These are phyloP conservation scores for Tromatobia lineatoria DNA, from an alignment of 2,888 invertebrate species.

Conservation along the genomic window DNA sequence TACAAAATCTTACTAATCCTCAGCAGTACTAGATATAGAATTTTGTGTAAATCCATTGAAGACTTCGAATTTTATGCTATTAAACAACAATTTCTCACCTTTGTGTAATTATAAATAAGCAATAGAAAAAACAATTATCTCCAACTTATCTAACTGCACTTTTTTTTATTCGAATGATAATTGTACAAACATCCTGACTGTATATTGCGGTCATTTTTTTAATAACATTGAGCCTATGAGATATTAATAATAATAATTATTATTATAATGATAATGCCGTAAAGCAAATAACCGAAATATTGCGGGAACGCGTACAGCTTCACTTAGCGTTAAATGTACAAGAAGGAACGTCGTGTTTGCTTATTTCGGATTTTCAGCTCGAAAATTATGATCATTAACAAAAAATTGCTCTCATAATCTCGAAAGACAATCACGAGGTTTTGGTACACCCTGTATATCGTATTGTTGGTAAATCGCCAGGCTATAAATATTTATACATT, in stretches of 20 bases:
- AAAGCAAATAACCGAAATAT: conserved; percentile 18
- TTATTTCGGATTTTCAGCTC: background rate
- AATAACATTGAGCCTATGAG: background rate
- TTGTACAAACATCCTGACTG: background rate
- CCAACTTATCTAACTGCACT: background rate
- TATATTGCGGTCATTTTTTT: background rate
- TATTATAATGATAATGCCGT: conserved; percentile 31
- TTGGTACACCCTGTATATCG: conserved; percentile 8
- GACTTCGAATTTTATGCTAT: background rate
- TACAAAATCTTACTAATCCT: too few species aligned
- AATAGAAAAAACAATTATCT: background rate
- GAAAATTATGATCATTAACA: background rate
- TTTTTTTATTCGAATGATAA: conserved; percentile 2
- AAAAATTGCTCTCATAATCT: background rate
- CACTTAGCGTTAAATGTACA: conserved; percentile 3
- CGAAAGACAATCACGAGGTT: background rate
- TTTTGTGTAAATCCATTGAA: background rate
- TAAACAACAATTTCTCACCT: background rate
- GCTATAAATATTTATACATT: conserved; percentile 19
- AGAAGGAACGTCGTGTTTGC: background rate
- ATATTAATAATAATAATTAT: conserved; percentile 28
- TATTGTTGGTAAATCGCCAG: conserved; percentile 3
- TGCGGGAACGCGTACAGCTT: background rate
- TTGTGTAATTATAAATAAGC: background rate
- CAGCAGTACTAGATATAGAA: too few species aligned